phyloP scores from a whole-genome alignment of 23 tunicate species.

The Oikopleura vanhoeffeni region DNA sequence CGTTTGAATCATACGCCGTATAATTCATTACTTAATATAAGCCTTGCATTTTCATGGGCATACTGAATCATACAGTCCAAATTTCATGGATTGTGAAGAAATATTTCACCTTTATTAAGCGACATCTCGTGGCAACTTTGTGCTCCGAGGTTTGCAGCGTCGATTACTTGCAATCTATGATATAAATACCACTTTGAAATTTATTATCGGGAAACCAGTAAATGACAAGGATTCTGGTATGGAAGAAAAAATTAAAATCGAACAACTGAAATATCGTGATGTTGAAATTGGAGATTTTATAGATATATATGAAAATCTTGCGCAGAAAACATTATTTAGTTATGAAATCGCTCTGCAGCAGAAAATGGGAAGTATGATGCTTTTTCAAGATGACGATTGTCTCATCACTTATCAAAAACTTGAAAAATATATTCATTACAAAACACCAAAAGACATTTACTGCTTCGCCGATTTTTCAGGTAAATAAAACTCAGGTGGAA shows the following conservation, averaged over 20 bases:
- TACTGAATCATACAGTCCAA: too few relatives aligned
- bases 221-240: background rate
- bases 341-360: background rate
- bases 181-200: background rate
- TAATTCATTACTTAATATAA: too few relatives aligned
- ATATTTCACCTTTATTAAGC: too few relatives aligned
- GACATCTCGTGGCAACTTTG: background rate
- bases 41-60: too few relatives aligned
- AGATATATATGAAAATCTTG: background rate
- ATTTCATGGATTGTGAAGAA: too few relatives aligned
- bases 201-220: background rate
- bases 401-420: background rate
- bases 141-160: background rate
- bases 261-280: background rate
- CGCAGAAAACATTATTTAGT: background rate
- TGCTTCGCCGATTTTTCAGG: too few relatives aligned
- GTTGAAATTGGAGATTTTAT: background rate
- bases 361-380: background rate
- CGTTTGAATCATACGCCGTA: too few relatives aligned
- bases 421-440: too few relatives aligned
- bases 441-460: too few relatives aligned
- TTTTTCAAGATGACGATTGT: background rate
- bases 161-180: background rate
- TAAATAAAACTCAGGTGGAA: too few relatives aligned
- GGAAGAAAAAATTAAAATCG: background rate